phyloP scores from a whole-genome alignment of 2,113 vertebrate species.

The Chaetura pelagica region DNA sequence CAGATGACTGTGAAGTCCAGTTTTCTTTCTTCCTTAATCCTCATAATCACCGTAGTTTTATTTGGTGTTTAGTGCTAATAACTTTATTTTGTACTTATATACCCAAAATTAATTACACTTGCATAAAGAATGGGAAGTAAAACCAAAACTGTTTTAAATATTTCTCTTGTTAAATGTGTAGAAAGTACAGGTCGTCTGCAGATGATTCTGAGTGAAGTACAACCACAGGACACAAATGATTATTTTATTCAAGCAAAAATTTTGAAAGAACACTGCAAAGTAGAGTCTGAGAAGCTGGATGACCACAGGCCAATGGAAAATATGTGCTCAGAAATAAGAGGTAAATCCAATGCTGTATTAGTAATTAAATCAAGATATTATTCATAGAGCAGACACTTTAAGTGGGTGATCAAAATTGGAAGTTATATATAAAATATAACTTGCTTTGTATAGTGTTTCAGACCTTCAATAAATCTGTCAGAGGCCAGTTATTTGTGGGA shows the following conservation, averaged over 20 bases:
- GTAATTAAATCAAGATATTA: not conserved
- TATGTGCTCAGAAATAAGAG: constrained; percentile 65
- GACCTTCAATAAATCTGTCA: not conserved
- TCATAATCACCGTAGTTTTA: not conserved
- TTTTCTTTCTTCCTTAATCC: not conserved
- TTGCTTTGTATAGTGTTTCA: not conserved
- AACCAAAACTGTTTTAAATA: not conserved
- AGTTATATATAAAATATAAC: not conserved
- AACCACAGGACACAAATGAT: constrained; percentile 92
- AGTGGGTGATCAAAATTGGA: not conserved
- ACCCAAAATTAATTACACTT: not conserved
- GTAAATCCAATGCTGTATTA: constrained; percentile 35
- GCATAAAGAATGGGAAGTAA: not conserved
- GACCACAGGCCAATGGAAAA: constrained; percentile 21
- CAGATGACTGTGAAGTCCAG: not conserved
- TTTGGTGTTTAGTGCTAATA: not conserved
- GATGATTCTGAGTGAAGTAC: constrained; percentile 91
- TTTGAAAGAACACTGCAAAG: constrained; percentile 71
- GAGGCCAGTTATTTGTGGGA: not conserved
- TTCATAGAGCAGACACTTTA: not conserved
- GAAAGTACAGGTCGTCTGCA: constrained; percentile 85
- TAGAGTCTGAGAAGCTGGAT: constrained; percentile 48
- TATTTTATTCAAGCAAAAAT: constrained; percentile 88
- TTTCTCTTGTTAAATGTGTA: constrained; percentile 39
- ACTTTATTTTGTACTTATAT: not conserved